Base-by-base conservation (phyloP, 1,140 invertebrate genomes). In the Pseudomyrmex cubaensis region DNA sequence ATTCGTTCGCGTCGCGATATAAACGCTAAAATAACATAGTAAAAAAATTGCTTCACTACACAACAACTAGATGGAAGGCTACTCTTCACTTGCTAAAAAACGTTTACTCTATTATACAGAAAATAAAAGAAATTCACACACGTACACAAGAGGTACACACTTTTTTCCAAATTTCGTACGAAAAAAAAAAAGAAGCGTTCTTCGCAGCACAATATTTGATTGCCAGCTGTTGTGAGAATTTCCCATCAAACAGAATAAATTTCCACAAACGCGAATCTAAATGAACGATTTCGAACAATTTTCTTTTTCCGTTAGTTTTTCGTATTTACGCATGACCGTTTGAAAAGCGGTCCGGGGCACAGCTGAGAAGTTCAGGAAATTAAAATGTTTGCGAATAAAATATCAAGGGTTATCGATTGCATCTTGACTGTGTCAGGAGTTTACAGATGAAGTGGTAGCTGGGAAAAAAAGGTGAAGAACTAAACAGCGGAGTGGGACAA, bases 381-480 rank as follows among this genome's bases (percentile, higher is more conserved):
- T 89, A 89, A 88, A 89, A 90, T 90, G 88, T 90, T 90, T 89
- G 85, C 82, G 86, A 87, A 84, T 86, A 86, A 88, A 83, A 85
- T 82, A 88, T 90, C 75, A 74, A 90, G 87, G 46, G 84, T 78
- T 89, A 90, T 90, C 90, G 90, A 90, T 90, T 86, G 62, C 57
- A 85, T 89, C 86, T 88, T 85, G 84, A 85, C 73, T 82, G 84
- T 90, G 90, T 86, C 89, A 89, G 63, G 73, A 84, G 90, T 87
- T 86, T 86, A 86, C 78, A 70, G 84, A 80, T 87, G 73, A 89
- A 87, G 89, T 88, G 83, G 67, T 66, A 61, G 9, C 48, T 35
- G 20, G 48, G 73, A 15, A 57, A 63, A 67, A 59, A 64, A 66
- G 52, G 61, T 85, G 73, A 84, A 84, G 78, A 88, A 89, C 82